Base-by-base conservation (phyloP, 2,888 invertebrate genomes). In the Drosophila neonasuta region DNA sequence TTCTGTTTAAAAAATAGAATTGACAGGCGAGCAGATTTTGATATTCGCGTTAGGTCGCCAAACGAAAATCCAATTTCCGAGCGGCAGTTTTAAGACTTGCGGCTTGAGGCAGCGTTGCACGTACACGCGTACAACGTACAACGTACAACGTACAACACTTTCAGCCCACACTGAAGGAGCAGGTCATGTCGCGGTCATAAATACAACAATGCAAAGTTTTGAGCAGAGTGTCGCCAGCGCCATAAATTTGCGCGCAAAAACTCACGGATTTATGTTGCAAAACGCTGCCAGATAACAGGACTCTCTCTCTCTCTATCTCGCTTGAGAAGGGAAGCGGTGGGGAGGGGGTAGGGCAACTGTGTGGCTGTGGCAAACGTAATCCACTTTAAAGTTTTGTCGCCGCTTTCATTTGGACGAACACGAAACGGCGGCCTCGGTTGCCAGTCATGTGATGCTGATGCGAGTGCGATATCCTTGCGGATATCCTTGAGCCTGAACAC, bases 171-270 rank as follows among this genome's bases (percentile, higher is more conserved):
- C 66, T 71, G n/a, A 3, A 51, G 74, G 52, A 67, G 74, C 87
- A 88, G 89, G 89, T 89, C 88, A 89, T 88, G 89, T 88, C 87
- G 88, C 87, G 88, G 84, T 83, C 89, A 88, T 89, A 88, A 89
- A 88, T 88, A 86, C 85, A 78, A 74, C 73, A 84, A 84, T 79
- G 79, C 68, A 74, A 83, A 79, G 63, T 80, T 80, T 80, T 81
- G 77, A 74, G 74, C 74, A 59, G 82, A 80, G 84, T 80, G 86
- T 86, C 86, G 86, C 84, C 71, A 80, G 66, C 71, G 86, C 84
- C 88, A 88, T 88, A 88, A 88, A 88, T 88, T 89, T 77, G 68
- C 59, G 68, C 52, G 76, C 63, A 72, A 74, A 81, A 85, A 86
- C 81, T 84, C 89, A 88, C 84, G 88, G 87, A 88, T 88, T 88